phyloP scores from a whole-genome alignment of 2,888 invertebrate species.

The Dynastes hyllus region DNA sequence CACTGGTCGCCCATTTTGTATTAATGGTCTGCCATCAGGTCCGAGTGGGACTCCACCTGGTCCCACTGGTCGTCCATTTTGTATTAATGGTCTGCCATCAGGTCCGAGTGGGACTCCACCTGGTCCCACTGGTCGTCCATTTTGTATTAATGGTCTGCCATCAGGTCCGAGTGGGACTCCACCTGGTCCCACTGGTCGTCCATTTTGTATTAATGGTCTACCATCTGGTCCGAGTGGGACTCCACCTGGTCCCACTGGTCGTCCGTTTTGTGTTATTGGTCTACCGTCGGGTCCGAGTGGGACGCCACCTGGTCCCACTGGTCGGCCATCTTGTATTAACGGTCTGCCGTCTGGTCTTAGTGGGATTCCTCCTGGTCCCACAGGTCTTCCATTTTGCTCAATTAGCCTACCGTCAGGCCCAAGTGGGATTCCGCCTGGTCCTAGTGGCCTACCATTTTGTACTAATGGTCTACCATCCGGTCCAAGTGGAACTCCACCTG shows the following conservation, averaged over 20 bases:
- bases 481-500: slow-evolving; percentile 17
- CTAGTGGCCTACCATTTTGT: neutral
- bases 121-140: neutral
- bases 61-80: neutral
- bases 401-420: slow-evolving; percentile 33
- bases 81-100: slow-evolving; percentile 49
- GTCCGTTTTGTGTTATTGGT: too few species aligned
- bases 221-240: slow-evolving; percentile 37
- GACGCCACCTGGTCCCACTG: too few species aligned
- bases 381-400: slow-evolving; percentile 29
- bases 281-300: too few species aligned
- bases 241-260: too few species aligned
- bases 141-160: slow-evolving; percentile 5
- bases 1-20: slow-evolving; percentile 1
- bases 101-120: slow-evolving; percentile 19
- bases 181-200: slow-evolving; percentile 51
- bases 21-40: slow-evolving; percentile 7
- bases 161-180: slow-evolving; percentile 37
- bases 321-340: too few species aligned
- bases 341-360: too few species aligned
- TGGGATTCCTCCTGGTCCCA: slow-evolving; percentile 42
- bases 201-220: slow-evolving; percentile 51
- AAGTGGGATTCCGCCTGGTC: slow-evolving; percentile 40
- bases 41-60: neutral
- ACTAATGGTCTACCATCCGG: slow-evolving; percentile 6